A percentile compares a stretch with the other conserved stretches of the same genome.
These are phyloP conservation scores for Argya squamiceps DNA, from an alignment of 2,797 vertebrate genomes.

Conservation along the genomic window DNA sequence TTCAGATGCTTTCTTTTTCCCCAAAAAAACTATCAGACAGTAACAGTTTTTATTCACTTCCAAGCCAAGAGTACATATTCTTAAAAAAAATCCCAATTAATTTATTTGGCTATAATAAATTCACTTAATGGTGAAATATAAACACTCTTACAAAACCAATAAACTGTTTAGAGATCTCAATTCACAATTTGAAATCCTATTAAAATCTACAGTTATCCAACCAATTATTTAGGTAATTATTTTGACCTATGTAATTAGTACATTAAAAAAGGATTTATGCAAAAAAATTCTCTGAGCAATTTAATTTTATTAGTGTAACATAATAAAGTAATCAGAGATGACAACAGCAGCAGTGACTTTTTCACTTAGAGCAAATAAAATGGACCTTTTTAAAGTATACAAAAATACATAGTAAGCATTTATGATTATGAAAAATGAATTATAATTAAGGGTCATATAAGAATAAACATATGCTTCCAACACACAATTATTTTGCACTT, in stretches of 20 bases:
- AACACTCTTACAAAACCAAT: neutral
- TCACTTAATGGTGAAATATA: neutral
- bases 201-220: neutral
- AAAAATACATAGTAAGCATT: neutral
- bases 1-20: accelerated
- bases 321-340: conserved; percentile 3
- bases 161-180: neutral
- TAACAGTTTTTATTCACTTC: neutral
- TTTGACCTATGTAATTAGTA: conserved; percentile 1
- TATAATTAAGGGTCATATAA: neutral
- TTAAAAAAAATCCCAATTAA: neutral
- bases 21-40: neutral
- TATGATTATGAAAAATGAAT: neutral
- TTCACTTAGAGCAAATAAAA: conserved; percentile 24
- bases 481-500: neutral
- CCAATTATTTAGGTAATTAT: neutral
- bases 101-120: neutral
- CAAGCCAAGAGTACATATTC: neutral
- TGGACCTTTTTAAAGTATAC: neutral
- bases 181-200: neutral
- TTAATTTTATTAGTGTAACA: conserved; percentile 5
- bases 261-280: neutral
- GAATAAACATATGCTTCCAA: neutral
- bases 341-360: neutral
- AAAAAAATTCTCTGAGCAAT: conserved; percentile 11